Evolutionary conservation across 92 coral and sea anemone genomes (phyloP), one percentile per base, ranked within the genome.

Genomic region (Isaurus tuberculatus): DNA sequence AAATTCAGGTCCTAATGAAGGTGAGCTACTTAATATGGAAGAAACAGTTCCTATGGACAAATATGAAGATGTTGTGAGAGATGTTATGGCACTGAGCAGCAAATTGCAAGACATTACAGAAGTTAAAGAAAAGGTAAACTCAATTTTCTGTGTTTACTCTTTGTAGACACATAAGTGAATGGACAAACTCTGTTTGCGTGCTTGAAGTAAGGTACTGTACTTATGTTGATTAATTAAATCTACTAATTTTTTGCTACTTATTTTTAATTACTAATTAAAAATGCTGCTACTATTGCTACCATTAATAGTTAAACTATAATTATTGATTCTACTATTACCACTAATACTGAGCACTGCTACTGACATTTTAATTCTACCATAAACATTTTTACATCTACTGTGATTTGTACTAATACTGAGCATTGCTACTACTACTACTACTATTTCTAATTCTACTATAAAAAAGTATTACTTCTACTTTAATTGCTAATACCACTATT

Each of bases 51-150:
- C 86, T 19, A 91, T 69, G 60, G 51, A 65, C 11, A 88, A 85
- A 48, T 87, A 70, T 60, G 93, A 86, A 27, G 81, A 80, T 27
- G 25, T 87, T 44, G 86, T 85, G 49, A 89, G 88, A 46, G 98
- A 91, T 25, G 69, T 83, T 9, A 31, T 37, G 6, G 90, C 82
- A 29, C 74, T 87, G 31, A 91, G 87, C 37, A 91, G 70, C 26
- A 80, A 91, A 43, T 55, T 94, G 16, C 70, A 57, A 46, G 71
- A 58, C 23, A 87, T 79, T 13, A 67, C 79, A 25, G 85, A 81
- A 8, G 95, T 91, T n/a, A 94, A 91, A 78, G 79, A 81, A 9
- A 88, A 94, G 90, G 98, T 94, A 89, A 63, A 13, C 31, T 26
- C 29, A 9, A 19, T 14, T 19, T 6, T 33, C 32, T 67, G 4